These are phyloP conservation scores for Watsonalla cultraria DNA, from an alignment of 2,888 invertebrate genomes.

Conservation along the genomic window DNA sequence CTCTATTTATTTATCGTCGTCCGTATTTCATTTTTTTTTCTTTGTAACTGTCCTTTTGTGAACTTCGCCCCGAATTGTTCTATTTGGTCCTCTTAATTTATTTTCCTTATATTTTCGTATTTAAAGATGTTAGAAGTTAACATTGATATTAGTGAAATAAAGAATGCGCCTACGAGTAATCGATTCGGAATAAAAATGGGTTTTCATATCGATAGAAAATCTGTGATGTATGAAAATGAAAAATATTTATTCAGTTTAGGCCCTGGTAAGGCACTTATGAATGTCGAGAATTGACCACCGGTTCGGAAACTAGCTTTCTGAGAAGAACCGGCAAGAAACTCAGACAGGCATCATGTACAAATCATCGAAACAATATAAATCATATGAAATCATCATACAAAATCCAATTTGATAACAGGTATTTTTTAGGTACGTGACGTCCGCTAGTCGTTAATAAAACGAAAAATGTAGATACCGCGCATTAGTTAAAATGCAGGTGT, in stretches of 20 bases:
- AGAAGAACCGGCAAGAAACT: too few species aligned
- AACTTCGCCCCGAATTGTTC: slow-evolving; percentile 16
- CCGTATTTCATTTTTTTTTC: slow-evolving; percentile 24
- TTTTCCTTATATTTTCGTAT: slow-evolving; percentile 3
- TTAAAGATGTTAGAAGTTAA: not conserved
- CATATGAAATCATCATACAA: too few species aligned
- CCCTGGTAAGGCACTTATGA: too few species aligned
- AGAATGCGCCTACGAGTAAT: not conserved
- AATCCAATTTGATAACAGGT: too few species aligned
- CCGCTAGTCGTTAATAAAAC: too few species aligned
- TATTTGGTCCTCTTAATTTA: slow-evolving; percentile 13
- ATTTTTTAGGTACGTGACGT: too few species aligned
- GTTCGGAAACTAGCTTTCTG: too few species aligned
- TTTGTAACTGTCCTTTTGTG: slow-evolving; percentile 42
- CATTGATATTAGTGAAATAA: not conserved
- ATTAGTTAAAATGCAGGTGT: slow-evolving; percentile 20
- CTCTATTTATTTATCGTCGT: slow-evolving; percentile 42
- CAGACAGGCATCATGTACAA: too few species aligned
- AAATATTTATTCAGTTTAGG: too few species aligned
- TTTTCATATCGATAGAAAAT: not conserved
- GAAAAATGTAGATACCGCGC: slow-evolving; percentile 1
- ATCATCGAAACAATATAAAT: too few species aligned
- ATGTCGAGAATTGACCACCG: too few species aligned
- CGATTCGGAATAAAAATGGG: not conserved
- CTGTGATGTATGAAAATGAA: too few species aligned